Conservation (phyloP, 2,797 vertebrate species). For the Neoniphon sammara region DNA sequence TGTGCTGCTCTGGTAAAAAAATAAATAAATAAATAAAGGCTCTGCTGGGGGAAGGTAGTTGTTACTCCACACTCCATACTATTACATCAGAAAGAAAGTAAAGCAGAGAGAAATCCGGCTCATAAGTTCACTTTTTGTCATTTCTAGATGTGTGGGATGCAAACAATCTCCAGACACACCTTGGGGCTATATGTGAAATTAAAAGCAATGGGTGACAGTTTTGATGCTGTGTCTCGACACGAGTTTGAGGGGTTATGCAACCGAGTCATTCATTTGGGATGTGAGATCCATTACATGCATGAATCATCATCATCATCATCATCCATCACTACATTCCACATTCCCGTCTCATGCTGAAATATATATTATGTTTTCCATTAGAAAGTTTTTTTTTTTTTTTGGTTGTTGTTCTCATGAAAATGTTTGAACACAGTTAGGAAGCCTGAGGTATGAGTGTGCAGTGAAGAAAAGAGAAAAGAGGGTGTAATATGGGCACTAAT, state of each 20-base stretch:
- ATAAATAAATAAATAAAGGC: not conserved
- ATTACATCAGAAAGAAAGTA: conserved; percentile 8
- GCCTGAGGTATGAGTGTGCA: conserved; percentile 6
- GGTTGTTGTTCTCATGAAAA: conserved; percentile 11
- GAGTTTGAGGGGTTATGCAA: conserved; percentile 57
- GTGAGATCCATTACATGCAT: conserved; percentile 70
- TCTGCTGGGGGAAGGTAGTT: conserved; percentile 30
- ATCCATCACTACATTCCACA: conserved; percentile 51
- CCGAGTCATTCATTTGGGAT: conserved; percentile 62
- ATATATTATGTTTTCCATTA: conserved; percentile 60
- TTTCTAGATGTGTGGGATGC: conserved; percentile 35
- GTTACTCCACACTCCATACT: conserved; percentile 26
- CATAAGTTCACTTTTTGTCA: conserved; percentile 18
- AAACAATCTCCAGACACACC: conserved; percentile 44
- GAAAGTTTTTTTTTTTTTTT: conserved; percentile 7
- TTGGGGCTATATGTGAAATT: conserved; percentile 58
- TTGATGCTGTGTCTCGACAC: conserved; percentile 51
- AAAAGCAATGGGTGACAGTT: conserved; percentile 65
- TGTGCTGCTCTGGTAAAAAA: conserved; percentile 8
- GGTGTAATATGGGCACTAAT: conserved; percentile 1
- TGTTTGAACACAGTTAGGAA: conserved; percentile 36
- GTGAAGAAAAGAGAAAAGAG: conserved; percentile 28
- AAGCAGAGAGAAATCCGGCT: conserved; percentile 1
- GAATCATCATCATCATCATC: conserved; percentile 63
- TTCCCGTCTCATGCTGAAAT: conserved; percentile 66